Evolutionary conservation across 1,140 invertebrate species (phyloP).

Genomic region (Zaprionus vittiger): DNA sequence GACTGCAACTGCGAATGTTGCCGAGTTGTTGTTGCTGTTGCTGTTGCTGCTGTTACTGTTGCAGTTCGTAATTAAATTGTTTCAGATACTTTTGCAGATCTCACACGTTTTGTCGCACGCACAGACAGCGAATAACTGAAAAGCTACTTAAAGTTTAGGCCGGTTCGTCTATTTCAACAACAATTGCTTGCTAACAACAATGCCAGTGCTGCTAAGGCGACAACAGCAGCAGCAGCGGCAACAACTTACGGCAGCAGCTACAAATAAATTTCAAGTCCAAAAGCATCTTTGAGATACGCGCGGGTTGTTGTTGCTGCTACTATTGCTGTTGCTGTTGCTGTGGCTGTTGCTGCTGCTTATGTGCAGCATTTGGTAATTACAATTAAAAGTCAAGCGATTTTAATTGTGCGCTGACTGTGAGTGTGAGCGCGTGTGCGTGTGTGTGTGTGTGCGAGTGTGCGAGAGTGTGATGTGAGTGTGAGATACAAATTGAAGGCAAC

Average conservation of each 20-base stretch:
- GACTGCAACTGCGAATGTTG: conserved; percentile 8
- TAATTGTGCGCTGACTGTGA: conserved; percentile 58
- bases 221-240: conserved; percentile 30
- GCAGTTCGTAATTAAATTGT: conserved; percentile 34
- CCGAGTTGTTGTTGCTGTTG: background rate
- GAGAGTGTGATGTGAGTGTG: conserved; percentile 19
- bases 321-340: conserved; percentile 40
- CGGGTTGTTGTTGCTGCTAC: conserved; percentile 39
- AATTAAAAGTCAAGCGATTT: conserved; percentile 78
- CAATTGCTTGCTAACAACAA: conserved; percentile 61
- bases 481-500: conserved; percentile 57
- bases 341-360: conserved; percentile 53
- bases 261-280: conserved; percentile 74
- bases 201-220: conserved; percentile 42
- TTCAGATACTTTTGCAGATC: conserved; percentile 33
- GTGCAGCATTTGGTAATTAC: conserved; percentile 71
- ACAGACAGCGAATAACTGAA: conserved; percentile 76
- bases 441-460: conserved; percentile 18
- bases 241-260: conserved; percentile 44
- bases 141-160: conserved; percentile 74
- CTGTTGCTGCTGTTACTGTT: conserved; percentile 3
- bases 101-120: conserved; percentile 78
- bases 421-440: conserved; percentile 20
- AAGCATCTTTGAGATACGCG: conserved; percentile 73
- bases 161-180: conserved; percentile 74